phyloP scores from a whole-genome alignment of 1,140 invertebrate species.

The Drosophila funebris region DNA sequence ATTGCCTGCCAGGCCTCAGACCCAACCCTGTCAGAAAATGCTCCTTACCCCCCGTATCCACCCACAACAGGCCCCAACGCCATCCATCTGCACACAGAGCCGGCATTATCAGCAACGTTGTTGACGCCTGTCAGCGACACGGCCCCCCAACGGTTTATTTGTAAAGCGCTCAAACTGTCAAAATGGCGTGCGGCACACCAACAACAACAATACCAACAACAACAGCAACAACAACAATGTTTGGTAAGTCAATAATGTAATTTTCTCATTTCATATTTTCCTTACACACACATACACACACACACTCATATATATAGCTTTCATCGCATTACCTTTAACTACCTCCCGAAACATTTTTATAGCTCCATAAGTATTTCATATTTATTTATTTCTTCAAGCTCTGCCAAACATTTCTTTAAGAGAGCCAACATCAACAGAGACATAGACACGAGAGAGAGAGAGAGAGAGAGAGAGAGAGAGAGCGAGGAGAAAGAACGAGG shows the following conservation, averaged over 20 bases:
- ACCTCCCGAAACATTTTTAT: slow-evolving; percentile 25
- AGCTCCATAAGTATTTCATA: slow-evolving; percentile 34
- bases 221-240: slow-evolving; percentile 38
- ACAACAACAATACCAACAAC: slow-evolving; percentile 37
- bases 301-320: slow-evolving; percentile 12
- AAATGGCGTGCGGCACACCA: slow-evolving; percentile 63
- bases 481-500: background rate
- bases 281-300: background rate
- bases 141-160: slow-evolving; percentile 56
- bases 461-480: background rate
- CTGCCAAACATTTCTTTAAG: slow-evolving; percentile 14
- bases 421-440: background rate
- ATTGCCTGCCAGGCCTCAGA: slow-evolving; percentile 43
- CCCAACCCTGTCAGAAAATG: slow-evolving; percentile 5
- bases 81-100: background rate
- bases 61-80: background rate
- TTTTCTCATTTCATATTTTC: slow-evolving; percentile 72
- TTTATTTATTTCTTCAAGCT: slow-evolving; percentile 24
- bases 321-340: slow-evolving; percentile 31
- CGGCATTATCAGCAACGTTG: slow-evolving; percentile 34
- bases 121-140: slow-evolving; percentile 57
- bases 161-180: slow-evolving; percentile 70
- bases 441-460: background rate
- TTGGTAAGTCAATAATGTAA: slow-evolving; percentile 76
- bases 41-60: background rate